Evolutionary conservation across 2,888 invertebrate genomes (phyloP), one percentile per base, ranked within the genome.

Genomic region (Tinea semifulvella): DNA sequence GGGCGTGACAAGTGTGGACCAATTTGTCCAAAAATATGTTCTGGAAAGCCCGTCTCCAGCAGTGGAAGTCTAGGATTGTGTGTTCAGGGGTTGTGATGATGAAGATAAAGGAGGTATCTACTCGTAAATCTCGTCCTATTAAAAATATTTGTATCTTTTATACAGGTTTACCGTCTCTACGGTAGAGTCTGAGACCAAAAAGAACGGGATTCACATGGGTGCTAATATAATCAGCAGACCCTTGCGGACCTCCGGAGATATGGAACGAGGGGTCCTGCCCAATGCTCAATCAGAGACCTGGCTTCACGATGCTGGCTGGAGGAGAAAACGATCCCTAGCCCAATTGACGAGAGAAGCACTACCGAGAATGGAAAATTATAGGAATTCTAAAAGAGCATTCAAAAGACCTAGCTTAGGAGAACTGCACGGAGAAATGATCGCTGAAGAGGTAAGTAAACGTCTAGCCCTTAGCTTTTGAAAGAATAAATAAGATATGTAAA

Each of bases 351-450:
- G 89, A 54, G 94, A 94, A 65, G 89, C 90, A 1, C 64, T 94
- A 26, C 94, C 94, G 0, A 80, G 92, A 46, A 82, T 91, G 70
- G 92, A 93, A 61, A 90, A 93, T 65, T 94, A 94, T 62, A 85
- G 91, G 59, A 88, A 89, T 63, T 88, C 90, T 1, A 87, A 88
- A 57, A 82, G 91, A 52, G 89, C 90, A 0, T 68, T 87, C 43
- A 92, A 92, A 63, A 83, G 94, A 50, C 94, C 94, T 1, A 92
- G 93, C 17, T 80, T 94, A 46, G 92, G 93, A 14, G 92, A 93
- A 59, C 72, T 94, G 36, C 93, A 94, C 58, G 90, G 90, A 16
- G 86, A 86, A 43, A 56, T 77, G 3, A 77, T 80, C 10, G 61
- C 65, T 2, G 80, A 79, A 52, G 80, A 79, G 68, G 77, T 74